Base-by-base conservation (phyloP, 2,888 invertebrate genomes). In the Baronia brevicornis region DNA sequence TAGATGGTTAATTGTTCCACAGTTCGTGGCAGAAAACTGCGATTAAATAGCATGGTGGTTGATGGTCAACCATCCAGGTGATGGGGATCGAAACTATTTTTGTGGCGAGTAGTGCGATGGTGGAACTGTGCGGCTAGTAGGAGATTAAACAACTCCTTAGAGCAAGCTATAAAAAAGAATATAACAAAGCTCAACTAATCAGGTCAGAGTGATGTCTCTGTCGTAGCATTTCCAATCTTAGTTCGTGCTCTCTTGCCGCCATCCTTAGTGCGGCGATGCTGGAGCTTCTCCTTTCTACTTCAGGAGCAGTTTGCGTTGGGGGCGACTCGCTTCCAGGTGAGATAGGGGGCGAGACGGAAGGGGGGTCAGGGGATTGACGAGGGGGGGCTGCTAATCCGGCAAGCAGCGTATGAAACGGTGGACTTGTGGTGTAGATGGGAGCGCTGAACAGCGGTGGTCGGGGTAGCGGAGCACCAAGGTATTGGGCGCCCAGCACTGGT, bases 191-290 rank as follows among this genome's bases (percentile, higher is more conserved):
- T 90, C 89, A 94, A 88, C 93, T 94, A 62, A 93, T 91, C 54
- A 93, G 85, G 70, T 94, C 93, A 1, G 88, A 86, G 36, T 88
- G 87, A 21, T 90, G 90, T 60, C 92, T 89, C 56, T 94, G 93
- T 31, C 94, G 86, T 32, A 94, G 65, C 87, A 94, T 90, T 69
- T 94, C 95, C 51, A 95, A 79, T 61, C 94, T 88, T 26, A 95
- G 75, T 67, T 96, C 95, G 64, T 96, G 95, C 65, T 96, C 96
- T 29, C 96, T 86, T 1, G 96, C 96, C 49, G 95, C 95, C 53
- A 95, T 86, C 45, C 96, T 85, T 19, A 96, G 77, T 0, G 94
- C 92, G 0, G 95, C 95, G 51, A 96, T 96, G 57, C 95, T 95
- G 14, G 93, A 94, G 51, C 92, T 93, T 51, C 95, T 84, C 44